A percentile compares a stretch with the other conserved stretches of the same genome.
These are phyloP conservation scores for Acrobasis consociella DNA, from an alignment of 2,888 invertebrate genomes.

Conservation along the genomic window DNA sequence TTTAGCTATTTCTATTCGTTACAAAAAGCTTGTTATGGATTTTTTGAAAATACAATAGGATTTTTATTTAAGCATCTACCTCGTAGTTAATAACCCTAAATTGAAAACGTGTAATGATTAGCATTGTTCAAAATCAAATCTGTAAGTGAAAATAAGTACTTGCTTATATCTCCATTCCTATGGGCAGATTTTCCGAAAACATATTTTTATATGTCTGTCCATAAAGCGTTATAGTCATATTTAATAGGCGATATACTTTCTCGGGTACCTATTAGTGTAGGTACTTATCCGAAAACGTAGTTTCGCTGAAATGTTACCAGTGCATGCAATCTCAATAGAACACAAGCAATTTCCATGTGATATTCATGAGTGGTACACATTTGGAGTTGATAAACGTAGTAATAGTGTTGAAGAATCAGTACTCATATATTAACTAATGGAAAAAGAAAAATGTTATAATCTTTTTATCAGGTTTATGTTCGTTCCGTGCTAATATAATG, in stretches of 20 bases:
- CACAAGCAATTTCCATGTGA: background rate
- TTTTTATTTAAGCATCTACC: too few relatives aligned
- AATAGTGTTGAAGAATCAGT: conserved; percentile 12
- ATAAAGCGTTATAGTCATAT: too few relatives aligned
- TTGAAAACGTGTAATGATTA: too few relatives aligned
- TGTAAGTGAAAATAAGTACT: too few relatives aligned
- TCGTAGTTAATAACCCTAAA: too few relatives aligned
- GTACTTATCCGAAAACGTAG: background rate
- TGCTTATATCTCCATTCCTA: too few relatives aligned
- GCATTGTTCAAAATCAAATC: too few relatives aligned
- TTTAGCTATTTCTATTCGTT: too few relatives aligned
- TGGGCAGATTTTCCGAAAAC: background rate
- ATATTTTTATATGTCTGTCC: background rate
- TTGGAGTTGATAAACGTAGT: conserved; percentile 3
- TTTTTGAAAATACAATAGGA: too few relatives aligned
- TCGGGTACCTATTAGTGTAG: background rate
- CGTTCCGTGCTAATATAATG: background rate
- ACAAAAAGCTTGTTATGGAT: too few relatives aligned
- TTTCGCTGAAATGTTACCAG: background rate
- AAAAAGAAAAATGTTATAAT: background rate
- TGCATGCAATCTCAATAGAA: background rate
- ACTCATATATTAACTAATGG: background rate
- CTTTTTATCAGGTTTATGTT: too few relatives aligned
- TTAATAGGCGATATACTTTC: background rate
- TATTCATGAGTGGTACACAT: conserved; percentile 6